Base-by-base conservation (phyloP, 2,113 vertebrate genomes). In the Halcyon malimbica region DNA sequence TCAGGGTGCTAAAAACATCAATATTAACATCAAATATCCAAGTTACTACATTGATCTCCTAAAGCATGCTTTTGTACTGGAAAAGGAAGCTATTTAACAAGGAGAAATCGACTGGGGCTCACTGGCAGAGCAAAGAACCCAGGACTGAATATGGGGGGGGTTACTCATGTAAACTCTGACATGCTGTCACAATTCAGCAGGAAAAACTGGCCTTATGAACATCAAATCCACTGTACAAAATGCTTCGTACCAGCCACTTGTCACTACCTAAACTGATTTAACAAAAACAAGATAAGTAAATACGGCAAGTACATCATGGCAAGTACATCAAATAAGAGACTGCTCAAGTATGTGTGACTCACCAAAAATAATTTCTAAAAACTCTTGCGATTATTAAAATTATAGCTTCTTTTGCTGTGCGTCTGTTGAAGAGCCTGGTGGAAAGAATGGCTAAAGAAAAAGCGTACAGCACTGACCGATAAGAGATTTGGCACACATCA, bases 251-350 rank as follows among this genome's bases (percentile, higher is more conserved):
- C 70, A 96, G 89, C 75, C 13, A 31, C 42, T 95, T 95, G 86
- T 69, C 88, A 57, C 35, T 35, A 35, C 35, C 35, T 35, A 35
- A 35, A 35, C 35, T 35, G 35, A 35, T 35, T 35, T 35, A 35
- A 35, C 35, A 35, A 35, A 35, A 35, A 35, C 35, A 35, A 35
- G 35, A 35, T 35, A 35, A 35, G 35, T 35, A 35, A 35, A 35
- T 35, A 35, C 35, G 35, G 35, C 35, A 35, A 35, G 35, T 35
- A 35, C 35, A 35, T 35, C 35, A 35, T 35, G 21, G 95, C 79
- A 95, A 94, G 68, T 92, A 93, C 79, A 73, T 89, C n/a, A 97
- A 97, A 94, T 93, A 96, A 95, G 96, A 94, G 54, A 94, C 95
- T 94, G 89, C 23, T 97, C 88, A 95, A 96, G n/a, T 53, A n/a